Conservation (phyloP, 2,888 invertebrate species). For the Limnephilus rhombicus region DNA sequence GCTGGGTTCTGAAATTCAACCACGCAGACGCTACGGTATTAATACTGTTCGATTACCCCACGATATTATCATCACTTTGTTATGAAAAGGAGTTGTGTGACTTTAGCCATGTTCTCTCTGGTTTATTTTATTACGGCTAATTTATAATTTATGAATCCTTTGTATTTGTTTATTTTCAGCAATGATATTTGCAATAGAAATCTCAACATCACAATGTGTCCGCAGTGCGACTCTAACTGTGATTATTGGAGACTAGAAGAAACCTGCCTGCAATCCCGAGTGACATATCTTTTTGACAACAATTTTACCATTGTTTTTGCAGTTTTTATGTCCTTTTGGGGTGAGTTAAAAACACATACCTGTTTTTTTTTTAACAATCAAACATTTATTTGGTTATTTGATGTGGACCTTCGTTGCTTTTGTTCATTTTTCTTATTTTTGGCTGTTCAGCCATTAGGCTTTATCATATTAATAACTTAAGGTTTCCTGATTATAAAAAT, state of each 20-base stretch:
- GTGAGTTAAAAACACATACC: slow-evolving; percentile 68
- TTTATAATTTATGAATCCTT: neutral
- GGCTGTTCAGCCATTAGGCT: neutral
- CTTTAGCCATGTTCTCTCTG: neutral
- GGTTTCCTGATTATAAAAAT: no score
- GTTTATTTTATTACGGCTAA: neutral
- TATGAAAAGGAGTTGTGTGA: neutral
- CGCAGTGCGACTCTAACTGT: slow-evolving; percentile 87
- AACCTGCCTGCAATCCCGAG: slow-evolving; percentile 84
- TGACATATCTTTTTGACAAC: slow-evolving; percentile 91
- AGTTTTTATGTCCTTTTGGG: slow-evolving; percentile 90
- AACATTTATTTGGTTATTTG: neutral
- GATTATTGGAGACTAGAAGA: slow-evolving; percentile 85
- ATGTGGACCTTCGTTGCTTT: neutral
- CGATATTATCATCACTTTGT: no score
- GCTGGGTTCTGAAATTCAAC: no score
- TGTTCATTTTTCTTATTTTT: neutral
- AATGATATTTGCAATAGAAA: slow-evolving; percentile 79
- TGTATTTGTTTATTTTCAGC: slow-evolving; percentile 68
- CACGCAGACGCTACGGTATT: no score
- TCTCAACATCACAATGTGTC: slow-evolving; percentile 85
- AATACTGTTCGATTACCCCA: no score
- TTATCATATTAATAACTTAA: neutral
- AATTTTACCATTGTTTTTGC: slow-evolving; percentile 87
- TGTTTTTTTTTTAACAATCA: no score